Evolutionary conservation across 2,113 vertebrate species (phyloP), one percentile per base, ranked within the genome.

Genomic region (Lepisosteus oculatus): DNA sequence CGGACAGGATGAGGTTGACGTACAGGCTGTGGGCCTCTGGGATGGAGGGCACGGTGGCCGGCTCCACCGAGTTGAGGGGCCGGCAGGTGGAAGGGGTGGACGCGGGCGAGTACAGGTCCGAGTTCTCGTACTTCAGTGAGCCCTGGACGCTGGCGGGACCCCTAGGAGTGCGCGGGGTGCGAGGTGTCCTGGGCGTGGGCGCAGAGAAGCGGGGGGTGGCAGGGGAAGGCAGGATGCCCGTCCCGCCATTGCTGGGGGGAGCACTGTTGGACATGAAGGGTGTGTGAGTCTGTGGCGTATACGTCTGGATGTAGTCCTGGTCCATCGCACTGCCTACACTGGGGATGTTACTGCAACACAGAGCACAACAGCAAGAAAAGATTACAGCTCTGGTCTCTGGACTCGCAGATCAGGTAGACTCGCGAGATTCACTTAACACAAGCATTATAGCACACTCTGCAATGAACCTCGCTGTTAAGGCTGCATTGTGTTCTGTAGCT

Each of bases 21-120:
- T 99, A 99, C 56, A 99, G 96, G 88, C 97, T 99, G 89, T 99
- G 97, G 14, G 97, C 97, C 88, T 99, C 97, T 0, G 97, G 97
- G 79, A 98, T 93, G 61, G 96, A 96, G 69, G 97, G 95, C 55
- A 98, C 95, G 0, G 97, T 99, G 41, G 96, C 94, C 0, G 97
- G 97, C 74, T 99, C 97, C 56, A 99, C 97, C 0, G 97, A 99
- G 85, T 96, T 99, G 8, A 99, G 90, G 0, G 96, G 97, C 72
- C 97, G 87, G 68, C 96, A 98, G 0, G 97, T 99, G 3, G 97
- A 99, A 0, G 97, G 95, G 0, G 97, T 99, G 65, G 97, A 99
- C 0, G 97, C 97, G 0, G 97, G 97, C 0, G 97, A 99, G 84
- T 97, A 98, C 56, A 98, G 85, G 71, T 98, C 97, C 0, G 96